These are phyloP conservation scores for Elysia chlorotica DNA, from an alignment of 1,140 invertebrate genomes.

Conservation along the genomic window DNA sequence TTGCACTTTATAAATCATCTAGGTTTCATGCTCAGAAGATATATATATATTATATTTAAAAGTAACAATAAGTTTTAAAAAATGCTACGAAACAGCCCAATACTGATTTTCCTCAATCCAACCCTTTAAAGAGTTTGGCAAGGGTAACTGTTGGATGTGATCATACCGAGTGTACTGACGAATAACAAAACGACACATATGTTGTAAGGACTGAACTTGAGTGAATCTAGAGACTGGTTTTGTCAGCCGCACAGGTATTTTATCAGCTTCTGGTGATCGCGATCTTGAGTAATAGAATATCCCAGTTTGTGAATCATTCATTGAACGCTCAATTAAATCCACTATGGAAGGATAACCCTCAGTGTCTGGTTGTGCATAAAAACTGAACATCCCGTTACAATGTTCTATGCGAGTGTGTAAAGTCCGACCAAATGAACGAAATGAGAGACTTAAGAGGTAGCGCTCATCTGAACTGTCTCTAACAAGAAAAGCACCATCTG, in stretches of 20 bases:
- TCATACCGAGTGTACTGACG: conserved; percentile 74
- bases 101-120: conserved; percentile 65
- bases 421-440: conserved; percentile 75
- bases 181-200: conserved; percentile 79
- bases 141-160: conserved; percentile 74
- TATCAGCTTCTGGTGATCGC: conserved; percentile 70
- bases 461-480: conserved; percentile 76
- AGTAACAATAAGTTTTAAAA: too few species aligned
- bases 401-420: conserved; percentile 76
- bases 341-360: conserved; percentile 73
- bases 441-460: conserved; percentile 74
- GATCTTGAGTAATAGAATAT: conserved; percentile 77
- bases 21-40: too few species aligned
- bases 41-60: too few species aligned
- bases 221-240: conserved; percentile 79
- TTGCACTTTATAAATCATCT: too few species aligned
- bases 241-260: conserved; percentile 75
- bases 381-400: conserved; percentile 71
- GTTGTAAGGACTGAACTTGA: conserved; percentile 75
- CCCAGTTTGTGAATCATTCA: conserved; percentile 72
- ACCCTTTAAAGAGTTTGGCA: conserved; percentile 72
- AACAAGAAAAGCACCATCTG: conserved; percentile 79
- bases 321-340: conserved; percentile 74
- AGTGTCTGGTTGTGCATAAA: conserved; percentile 71
- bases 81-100: too few species aligned